Evolutionary conservation across 2,888 invertebrate species (phyloP).

Genomic region (Dynastes maya): DNA sequence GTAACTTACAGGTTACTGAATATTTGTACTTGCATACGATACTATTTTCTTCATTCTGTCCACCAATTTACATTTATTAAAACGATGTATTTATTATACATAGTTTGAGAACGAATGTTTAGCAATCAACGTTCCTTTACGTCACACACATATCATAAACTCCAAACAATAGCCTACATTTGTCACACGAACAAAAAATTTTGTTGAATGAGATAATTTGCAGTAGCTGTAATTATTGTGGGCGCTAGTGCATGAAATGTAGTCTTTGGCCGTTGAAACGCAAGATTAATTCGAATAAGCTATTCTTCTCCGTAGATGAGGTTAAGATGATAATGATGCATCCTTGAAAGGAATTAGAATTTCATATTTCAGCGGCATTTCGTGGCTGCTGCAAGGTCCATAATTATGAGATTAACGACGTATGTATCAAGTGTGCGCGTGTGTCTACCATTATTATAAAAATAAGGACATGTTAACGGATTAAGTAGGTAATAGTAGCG

Average conservation of each 20-base stretch:
- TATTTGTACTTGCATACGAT: too few species aligned
- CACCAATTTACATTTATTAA: too few species aligned
- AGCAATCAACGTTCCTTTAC: too few species aligned
- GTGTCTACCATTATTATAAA: not conserved
- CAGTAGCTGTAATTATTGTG: conserved; percentile 31
- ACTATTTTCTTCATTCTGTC: too few species aligned
- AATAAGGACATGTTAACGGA: not conserved
- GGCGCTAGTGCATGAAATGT: conserved; percentile 39
- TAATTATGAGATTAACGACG: conserved; percentile 9
- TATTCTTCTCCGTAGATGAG: conserved; percentile 35
- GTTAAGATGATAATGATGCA: conserved; percentile 30
- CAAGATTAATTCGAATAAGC: conserved; percentile 26
- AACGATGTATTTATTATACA: too few species aligned
- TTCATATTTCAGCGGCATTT: conserved; percentile 6
- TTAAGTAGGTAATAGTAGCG: conserved; percentile 1
- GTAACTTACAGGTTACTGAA: too few species aligned
- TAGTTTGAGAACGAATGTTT: too few species aligned
- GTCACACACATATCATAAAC: not conserved
- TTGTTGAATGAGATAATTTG: conserved; percentile 35
- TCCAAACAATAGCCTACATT: conserved; percentile 22
- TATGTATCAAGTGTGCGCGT: not conserved
- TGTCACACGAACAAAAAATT: not conserved
- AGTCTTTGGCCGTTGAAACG: conserved; percentile 32
- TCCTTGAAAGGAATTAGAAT: conserved; percentile 31
- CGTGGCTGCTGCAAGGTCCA: not conserved